phyloP scores from a whole-genome alignment of 1,140 invertebrate species.

The Bradynema listronoti region DNA sequence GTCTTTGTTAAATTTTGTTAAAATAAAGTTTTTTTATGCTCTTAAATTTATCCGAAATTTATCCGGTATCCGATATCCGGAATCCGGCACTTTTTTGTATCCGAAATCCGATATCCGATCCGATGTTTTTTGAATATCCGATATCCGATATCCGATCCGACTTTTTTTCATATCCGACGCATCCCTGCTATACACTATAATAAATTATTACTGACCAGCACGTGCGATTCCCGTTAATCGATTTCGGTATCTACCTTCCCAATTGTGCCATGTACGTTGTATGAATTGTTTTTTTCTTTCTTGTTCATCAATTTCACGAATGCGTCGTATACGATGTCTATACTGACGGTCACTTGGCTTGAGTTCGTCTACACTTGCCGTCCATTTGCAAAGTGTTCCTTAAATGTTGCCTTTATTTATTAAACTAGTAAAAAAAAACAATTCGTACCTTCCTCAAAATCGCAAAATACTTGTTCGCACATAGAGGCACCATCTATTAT shows the following conservation, averaged over 20 bases:
- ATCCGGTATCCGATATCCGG: no score
- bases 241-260: constrained; percentile 35
- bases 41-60: no score
- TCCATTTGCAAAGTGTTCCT: constrained; percentile 36
- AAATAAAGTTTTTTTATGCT: no score
- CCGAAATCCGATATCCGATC: no score
- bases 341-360: constrained; percentile 24
- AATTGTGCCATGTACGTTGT: constrained; percentile 38
- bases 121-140: no score
- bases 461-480: constrained; percentile 33
- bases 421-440: constrained; percentile 16
- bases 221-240: constrained; percentile 32
- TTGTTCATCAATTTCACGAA: constrained; percentile 2
- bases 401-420: neutral
- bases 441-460: constrained; percentile 31
- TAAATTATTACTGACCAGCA: constrained; percentile 15
- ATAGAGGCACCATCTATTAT: no score
- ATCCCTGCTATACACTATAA: no score
- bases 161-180: no score
- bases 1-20: no score
- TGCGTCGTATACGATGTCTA: constrained; percentile 8
- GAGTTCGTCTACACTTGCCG: constrained; percentile 32
- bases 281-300: constrained; percentile 17
- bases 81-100: no score
- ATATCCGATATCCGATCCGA: no score